Conservation (phyloP, 2,888 invertebrate species). For the Agrenia bidenticulata region DNA sequence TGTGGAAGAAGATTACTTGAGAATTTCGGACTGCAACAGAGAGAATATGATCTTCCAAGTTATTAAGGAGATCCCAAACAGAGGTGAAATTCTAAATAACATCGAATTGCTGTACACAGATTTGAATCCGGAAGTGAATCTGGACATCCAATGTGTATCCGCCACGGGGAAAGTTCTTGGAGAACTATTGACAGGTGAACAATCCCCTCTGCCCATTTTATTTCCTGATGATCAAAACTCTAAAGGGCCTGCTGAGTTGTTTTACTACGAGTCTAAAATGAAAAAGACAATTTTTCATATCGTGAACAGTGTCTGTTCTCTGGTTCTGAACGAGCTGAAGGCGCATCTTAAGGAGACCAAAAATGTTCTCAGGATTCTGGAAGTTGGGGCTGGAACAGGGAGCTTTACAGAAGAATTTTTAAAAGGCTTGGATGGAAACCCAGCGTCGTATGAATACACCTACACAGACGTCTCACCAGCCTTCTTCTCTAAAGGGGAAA, state of each 20-base stretch:
- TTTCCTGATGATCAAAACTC: slow-evolving; percentile 21
- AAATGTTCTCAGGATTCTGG: slow-evolving; percentile 22
- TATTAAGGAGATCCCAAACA: too few relatives aligned
- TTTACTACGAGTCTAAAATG: neutral
- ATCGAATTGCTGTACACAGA: neutral
- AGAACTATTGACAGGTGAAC: slow-evolving; percentile 11
- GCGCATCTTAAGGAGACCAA: slow-evolving; percentile 1
- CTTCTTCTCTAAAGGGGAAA: slow-evolving; percentile 29
- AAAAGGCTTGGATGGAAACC: slow-evolving; percentile 13
- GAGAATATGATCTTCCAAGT: too few relatives aligned
- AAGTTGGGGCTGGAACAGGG: slow-evolving; percentile 33
- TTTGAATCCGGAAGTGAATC: neutral
- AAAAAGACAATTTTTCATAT: neutral
- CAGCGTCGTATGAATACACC: slow-evolving; percentile 17
- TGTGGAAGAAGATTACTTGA: neutral
- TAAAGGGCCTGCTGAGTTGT: slow-evolving; percentile 13
- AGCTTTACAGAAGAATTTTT: slow-evolving; percentile 21
- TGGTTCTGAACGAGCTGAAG: neutral
- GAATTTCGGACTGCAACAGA: neutral
- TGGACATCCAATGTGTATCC: too few relatives aligned
- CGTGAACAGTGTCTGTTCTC: neutral
- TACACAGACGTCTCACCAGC: slow-evolving; percentile 31
- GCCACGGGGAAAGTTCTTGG: neutral
- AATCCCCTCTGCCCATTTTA: slow-evolving; percentile 13
- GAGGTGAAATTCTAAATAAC: too few relatives aligned